These are phyloP conservation scores for Telmatochromis brichardi DNA, from an alignment of 2,113 vertebrate species.

Conservation along the genomic window DNA sequence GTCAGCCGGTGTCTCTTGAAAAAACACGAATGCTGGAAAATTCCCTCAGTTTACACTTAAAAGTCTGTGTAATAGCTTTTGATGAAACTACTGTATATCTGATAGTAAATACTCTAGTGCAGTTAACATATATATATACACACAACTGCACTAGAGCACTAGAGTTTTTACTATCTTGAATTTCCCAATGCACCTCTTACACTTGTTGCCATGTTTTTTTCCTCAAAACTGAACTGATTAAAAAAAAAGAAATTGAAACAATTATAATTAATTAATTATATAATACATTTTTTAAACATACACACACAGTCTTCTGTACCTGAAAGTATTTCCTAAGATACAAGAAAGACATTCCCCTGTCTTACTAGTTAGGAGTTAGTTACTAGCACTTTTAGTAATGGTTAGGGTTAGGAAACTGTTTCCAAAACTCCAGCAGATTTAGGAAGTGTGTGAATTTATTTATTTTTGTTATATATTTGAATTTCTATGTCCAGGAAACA, in stretches of 20 bases:
- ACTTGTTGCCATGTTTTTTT: rapidly evolving
- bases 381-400: neutral
- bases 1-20: neutral
- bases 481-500: neutral
- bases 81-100: too few species aligned
- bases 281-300: neutral
- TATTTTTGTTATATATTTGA: neutral
- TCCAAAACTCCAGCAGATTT: neutral
- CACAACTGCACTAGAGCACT: too few species aligned
- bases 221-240: neutral
- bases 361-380: neutral
- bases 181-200: neutral
- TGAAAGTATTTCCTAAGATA: neutral
- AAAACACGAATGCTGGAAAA: neutral
- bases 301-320: neutral
- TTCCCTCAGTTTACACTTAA: neutral
- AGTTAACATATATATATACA: neutral
- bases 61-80: neutral
- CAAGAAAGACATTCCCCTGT: neutral
- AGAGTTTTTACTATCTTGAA: neutral
- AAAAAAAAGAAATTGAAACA: neutral
- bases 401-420: neutral
- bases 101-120: neutral
- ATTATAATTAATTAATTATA: neutral
- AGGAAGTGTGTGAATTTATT: neutral